phyloP scores from a whole-genome alignment of 1,140 invertebrate genomes.

The Heliconius congener region DNA sequence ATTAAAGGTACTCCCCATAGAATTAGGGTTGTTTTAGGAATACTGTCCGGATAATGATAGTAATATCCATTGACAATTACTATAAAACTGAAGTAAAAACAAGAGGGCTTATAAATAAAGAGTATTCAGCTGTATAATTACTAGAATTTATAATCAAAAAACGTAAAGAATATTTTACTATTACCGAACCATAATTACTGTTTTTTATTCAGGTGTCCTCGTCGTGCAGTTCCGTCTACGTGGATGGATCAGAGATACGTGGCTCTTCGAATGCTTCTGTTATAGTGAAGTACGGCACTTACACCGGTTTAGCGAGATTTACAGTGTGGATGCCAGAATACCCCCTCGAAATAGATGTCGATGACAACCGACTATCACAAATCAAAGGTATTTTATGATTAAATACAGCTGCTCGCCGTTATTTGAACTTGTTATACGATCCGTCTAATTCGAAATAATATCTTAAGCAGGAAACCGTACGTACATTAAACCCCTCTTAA shows the following conservation, averaged over 20 bases:
- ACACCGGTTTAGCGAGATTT: slow-evolving; percentile 92
- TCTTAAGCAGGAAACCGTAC: slow-evolving; percentile 36
- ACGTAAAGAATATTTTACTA: background rate
- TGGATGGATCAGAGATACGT: slow-evolving; percentile 97
- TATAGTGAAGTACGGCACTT: slow-evolving; percentile 95
- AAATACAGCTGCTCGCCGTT: background rate
- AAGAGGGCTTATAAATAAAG: slow-evolving; percentile 2
- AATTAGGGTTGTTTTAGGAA: slow-evolving; percentile 29
- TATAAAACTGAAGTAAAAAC: slow-evolving; percentile 26
- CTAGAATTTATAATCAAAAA: background rate
- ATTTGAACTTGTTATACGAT: slow-evolving; percentile 32
- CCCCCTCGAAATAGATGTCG: slow-evolving; percentile 93
- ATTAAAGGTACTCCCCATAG: slow-evolving; percentile 41
- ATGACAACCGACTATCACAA: slow-evolving; percentile 94
- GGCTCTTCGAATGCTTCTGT: slow-evolving; percentile 97
- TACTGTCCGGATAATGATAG: slow-evolving; percentile 29
- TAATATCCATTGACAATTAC: slow-evolving; percentile 25
- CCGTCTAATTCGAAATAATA: slow-evolving; percentile 30
- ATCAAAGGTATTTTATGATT: slow-evolving; percentile 85
- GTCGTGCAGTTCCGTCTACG: slow-evolving; percentile 97
- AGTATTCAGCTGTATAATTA: background rate
- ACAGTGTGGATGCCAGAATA: slow-evolving; percentile 99
- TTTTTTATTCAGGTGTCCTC: slow-evolving; percentile 89
- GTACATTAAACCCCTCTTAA: slow-evolving; percentile 34
- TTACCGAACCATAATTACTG: background rate